Percentiles rank a stretch among this genome's conserved stretches.
Conservation (phyloP, 2,113 vertebrate species). For the Crotalus horridus region DNA sequence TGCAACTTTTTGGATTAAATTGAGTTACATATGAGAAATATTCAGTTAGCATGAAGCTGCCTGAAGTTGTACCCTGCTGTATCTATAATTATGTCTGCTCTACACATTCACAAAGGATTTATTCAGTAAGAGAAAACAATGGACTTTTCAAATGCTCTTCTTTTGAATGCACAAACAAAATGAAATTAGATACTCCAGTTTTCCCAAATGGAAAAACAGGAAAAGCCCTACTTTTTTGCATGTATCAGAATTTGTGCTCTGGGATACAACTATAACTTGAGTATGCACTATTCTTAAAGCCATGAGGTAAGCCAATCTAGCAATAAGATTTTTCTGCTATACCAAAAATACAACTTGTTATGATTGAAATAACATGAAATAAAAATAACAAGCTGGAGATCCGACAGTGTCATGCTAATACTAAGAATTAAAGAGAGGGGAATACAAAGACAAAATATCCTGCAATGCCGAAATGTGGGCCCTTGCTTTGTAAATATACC, state of each 20-base stretch:
- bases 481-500: not conserved
- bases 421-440: not conserved
- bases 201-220: not conserved
- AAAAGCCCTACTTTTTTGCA: not conserved
- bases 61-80: fast-evolving
- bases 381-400: not conserved
- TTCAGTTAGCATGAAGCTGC: not conserved
- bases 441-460: not conserved
- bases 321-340: not conserved
- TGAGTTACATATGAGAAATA: not conserved
- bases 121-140: not conserved
- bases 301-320: too few species aligned
- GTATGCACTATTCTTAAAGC: not conserved
- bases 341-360: not conserved
- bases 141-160: not conserved
- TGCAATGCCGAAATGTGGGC: not conserved
- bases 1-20: slow-evolving; percentile 45
- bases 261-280: too few species aligned
- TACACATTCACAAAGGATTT: not conserved
- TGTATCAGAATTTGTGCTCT: not conserved
- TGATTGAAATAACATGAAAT: not conserved
- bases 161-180: not conserved
- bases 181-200: not conserved
- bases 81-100: not conserved
- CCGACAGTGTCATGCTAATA: not conserved